These are phyloP conservation scores for Aspiorhynchus laticeps DNA, from an alignment of 2,113 vertebrate species.

Conservation along the genomic window DNA sequence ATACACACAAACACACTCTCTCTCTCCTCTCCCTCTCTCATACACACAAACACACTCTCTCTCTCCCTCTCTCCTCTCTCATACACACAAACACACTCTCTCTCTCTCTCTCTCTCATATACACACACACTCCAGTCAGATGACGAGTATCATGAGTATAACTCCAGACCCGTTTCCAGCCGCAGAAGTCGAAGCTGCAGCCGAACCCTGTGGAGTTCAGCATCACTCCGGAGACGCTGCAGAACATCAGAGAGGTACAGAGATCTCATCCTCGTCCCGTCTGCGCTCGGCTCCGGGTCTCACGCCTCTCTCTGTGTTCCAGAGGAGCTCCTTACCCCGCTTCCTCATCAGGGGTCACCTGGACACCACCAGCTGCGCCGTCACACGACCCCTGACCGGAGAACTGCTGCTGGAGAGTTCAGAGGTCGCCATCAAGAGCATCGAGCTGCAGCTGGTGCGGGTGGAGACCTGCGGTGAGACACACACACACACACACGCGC, in stretches of 20 bases:
- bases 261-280: not conserved
- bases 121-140: not conserved
- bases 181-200: conserved; percentile 85
- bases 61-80: no score
- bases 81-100: no score
- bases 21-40: no score
- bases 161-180: conserved; percentile 69
- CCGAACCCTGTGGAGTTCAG: conserved; percentile 91
- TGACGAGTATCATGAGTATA: not conserved
- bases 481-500: not conserved
- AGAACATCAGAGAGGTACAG: conserved; percentile 89
- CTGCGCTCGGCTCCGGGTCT: not conserved
- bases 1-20: no score
- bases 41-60: no score
- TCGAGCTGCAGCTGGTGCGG: conserved; percentile 93
- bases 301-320: not conserved
- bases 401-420: conserved; percentile 91
- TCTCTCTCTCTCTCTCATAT: no score
- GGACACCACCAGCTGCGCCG: conserved; percentile 87
- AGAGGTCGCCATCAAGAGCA: conserved; percentile 86
- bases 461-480: conserved; percentile 95
- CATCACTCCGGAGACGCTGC: conserved; percentile 92
- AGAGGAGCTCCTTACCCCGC: conserved; percentile 86
- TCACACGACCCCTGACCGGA: conserved; percentile 89
- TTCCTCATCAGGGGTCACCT: conserved; percentile 91